Evolutionary conservation across 2,888 invertebrate genomes (phyloP), one percentile per base, ranked within the genome.

Genomic region (Limnephilus auricula): DNA sequence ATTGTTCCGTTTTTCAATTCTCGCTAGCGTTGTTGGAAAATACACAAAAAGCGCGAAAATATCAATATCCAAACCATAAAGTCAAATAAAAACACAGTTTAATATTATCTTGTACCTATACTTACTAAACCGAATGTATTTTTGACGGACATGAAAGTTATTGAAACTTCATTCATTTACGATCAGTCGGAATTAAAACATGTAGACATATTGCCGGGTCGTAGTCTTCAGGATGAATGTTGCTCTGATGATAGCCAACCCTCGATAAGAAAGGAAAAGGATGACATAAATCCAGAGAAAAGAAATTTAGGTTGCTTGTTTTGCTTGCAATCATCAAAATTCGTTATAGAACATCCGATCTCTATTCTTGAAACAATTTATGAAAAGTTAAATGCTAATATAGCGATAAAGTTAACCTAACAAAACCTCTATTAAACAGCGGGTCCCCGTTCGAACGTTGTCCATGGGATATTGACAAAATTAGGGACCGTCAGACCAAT

Each of bases 391-490:
- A n/a, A 82, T 82, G 82, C 4, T 34, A 82, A 82, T 82, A 82
- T 10, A 82, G 82, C 82, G 2, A 37, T 82, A 34, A 82, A 31
- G 18, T 2, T 65, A 82, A 82, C 34, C 10, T 34, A 82, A 18
- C 82, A 18, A 32, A 32, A 32, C 82, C 25, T 34, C 65, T 87
- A 50, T 79, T 83, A 82, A 65, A 37, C 82, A 80, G 37, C 32
- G 40, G 37, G 83, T 89, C 31, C 37, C n/a, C 50, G 40, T 18
- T 78, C 34, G 18, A 32, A 78, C 40, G 45, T 45, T 40, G 85
- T 82, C 65, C 78, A 88, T 82, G 65, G 78, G 89, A 84, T 92
- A 92, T 92, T 91, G 91, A 91, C 90, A 91, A 92, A 92, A 92
- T 92, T 92, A 92, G 92, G 90, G 90, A 78, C 89, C 79, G 83